These are phyloP conservation scores for Homarus americanus DNA, from an alignment of 1,140 invertebrate species.

Conservation along the genomic window DNA sequence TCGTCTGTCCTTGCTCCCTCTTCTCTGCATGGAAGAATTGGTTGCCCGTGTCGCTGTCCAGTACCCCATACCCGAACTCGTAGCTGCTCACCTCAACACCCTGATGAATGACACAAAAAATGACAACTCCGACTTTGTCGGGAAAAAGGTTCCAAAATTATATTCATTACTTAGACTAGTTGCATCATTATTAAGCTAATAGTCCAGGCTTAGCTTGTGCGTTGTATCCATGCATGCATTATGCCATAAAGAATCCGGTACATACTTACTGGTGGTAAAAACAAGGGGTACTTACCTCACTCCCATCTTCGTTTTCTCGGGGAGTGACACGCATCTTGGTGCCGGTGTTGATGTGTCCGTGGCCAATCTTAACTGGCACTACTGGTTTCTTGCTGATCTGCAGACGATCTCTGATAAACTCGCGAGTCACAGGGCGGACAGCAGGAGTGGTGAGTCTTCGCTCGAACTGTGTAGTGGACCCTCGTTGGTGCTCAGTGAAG, in stretches of 20 bases:
- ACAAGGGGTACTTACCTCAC: not conserved
- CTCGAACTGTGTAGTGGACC: not conserved
- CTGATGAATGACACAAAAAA: conserved; percentile 11
- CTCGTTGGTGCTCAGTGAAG: not conserved
- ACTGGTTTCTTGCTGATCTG: not conserved
- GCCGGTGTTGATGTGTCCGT: conserved; percentile 28
- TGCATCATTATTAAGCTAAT: no score
- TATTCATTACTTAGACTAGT: no score
- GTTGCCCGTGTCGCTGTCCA: conserved; percentile 43
- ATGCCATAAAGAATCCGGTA: not conserved
- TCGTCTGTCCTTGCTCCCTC: conserved; percentile 55
- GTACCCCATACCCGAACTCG: conserved; percentile 54
- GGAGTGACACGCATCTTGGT: conserved; percentile 28
- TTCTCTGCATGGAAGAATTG: conserved; percentile 61
- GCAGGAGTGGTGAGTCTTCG: not conserved
- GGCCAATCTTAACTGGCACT: not conserved
- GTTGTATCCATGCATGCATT: no score
- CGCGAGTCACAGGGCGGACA: not conserved
- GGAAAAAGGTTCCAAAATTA: no score
- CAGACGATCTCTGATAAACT: not conserved
- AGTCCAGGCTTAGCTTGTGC: no score
- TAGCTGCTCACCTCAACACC: conserved; percentile 34
- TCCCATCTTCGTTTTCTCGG: conserved; percentile 23
- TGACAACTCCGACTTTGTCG: no score
- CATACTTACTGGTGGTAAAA: not conserved